These are phyloP conservation scores for Cataglyphis cursor DNA, from an alignment of 2,888 invertebrate genomes.

Conservation along the genomic window DNA sequence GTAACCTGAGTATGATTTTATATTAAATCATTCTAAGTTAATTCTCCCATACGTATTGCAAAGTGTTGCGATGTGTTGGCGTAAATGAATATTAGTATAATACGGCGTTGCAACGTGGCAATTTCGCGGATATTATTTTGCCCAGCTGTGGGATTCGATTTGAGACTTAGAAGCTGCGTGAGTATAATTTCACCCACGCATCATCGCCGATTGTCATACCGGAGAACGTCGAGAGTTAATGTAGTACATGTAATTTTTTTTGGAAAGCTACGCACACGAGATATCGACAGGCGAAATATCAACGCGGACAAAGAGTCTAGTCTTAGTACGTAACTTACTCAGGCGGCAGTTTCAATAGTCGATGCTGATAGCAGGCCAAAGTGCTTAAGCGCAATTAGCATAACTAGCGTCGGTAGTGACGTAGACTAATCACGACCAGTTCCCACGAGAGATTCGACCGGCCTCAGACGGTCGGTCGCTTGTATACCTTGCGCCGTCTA, in stretches of 20 bases:
- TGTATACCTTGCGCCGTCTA: constrained; percentile 52
- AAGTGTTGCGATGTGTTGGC: constrained; percentile 7
- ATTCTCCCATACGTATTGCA: constrained; percentile 39
- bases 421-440: constrained; percentile 84
- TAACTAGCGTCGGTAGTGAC: constrained; percentile 84
- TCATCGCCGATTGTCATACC: constrained; percentile 38
- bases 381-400: constrained; percentile 84
- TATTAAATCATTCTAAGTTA: constrained; percentile 43
- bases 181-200: constrained; percentile 50
- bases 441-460: constrained; percentile 82
- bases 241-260: not conserved
- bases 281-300: constrained; percentile 63
- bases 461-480: constrained; percentile 65
- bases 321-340: constrained; percentile 72
- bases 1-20: constrained; percentile 29
- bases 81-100: constrained; percentile 57
- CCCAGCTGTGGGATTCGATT: constrained; percentile 28
- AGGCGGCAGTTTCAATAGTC: constrained; percentile 49
- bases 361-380: constrained; percentile 77
- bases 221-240: constrained; percentile 30
- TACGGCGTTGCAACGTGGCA: constrained; percentile 34
- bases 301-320: constrained; percentile 59
- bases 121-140: constrained; percentile 33
- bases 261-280: not conserved
- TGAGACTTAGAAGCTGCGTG: constrained; percentile 25